Evolutionary conservation across 2,797 vertebrate genomes (phyloP), one percentile per base, ranked within the genome.

Genomic region (Erethizon dorsatum): DNA sequence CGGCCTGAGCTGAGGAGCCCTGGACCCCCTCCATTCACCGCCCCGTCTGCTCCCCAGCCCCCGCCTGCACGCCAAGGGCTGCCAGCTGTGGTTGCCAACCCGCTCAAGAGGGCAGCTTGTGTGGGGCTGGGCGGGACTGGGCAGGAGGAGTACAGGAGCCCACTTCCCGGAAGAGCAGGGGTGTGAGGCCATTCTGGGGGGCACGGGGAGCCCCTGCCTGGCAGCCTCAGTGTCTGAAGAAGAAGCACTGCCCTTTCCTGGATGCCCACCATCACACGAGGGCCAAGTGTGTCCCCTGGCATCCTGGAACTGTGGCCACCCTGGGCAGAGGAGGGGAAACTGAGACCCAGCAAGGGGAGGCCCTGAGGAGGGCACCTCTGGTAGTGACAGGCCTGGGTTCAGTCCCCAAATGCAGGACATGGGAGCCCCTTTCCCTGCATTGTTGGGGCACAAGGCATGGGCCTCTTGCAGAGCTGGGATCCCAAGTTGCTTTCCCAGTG

Each of bases 401-500:
- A 8, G 45, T 4, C 13, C 37, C 50, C 45, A 20, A 2, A 13
- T 18, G 4, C 6, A 22, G 10, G 77, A 52, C 63, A 10, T 9
- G 3, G 4, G 2, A 45, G 75, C n/a, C 41, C 47, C 56, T 28
- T 24, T 52, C 31, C 5, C 52, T 13, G 47, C n/a, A 31, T 18
- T 2, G 2, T 31, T 14, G 73, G 7, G 24, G 47, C 37, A 2
- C 65, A 31, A 54, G 41, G 13, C 67, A 13, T 28, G n/a, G n/a
- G 52, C 86, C n/a, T 18, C 90, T 45, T 8, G 8, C 1, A 5
- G 71, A 65, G 63, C 20, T 1, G 2, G 20, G 22, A 57, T 31
- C 5, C 57, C 3, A 6, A 3, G 33, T 22, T 12, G 15, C 65
- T 1, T 0, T 15, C 37, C 18, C 24, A 1, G 1, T 0, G 3